Conservation (phyloP, 2,113 vertebrate genomes). For the Platichthys stellatus region DNA sequence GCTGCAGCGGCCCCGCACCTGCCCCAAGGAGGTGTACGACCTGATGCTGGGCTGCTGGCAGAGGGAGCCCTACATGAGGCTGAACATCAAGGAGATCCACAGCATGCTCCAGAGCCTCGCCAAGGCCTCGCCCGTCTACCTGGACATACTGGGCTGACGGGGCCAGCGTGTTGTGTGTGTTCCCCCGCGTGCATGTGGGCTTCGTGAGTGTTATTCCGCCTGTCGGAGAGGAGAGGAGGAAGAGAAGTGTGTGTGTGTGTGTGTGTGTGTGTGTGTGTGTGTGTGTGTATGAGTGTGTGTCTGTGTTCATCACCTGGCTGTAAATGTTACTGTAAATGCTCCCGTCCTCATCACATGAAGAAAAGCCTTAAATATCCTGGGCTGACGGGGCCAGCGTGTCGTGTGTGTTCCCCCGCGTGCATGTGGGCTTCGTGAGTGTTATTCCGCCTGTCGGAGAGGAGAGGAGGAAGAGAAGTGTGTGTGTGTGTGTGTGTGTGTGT, state of each 20-base stretch:
- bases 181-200: slow-evolving; percentile 82
- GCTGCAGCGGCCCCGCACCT: slow-evolving; percentile 94
- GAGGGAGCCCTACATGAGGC: slow-evolving; percentile 97
- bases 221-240: slow-evolving; percentile 19
- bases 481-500: slow-evolving; percentile 71
- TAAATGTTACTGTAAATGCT: slow-evolving; percentile 80
- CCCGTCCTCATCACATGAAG: slow-evolving; percentile 89
- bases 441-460: slow-evolving; percentile 7
- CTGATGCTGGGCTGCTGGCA: slow-evolving; percentile 99
- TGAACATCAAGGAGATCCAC: slow-evolving; percentile 98
- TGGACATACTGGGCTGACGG: slow-evolving; percentile 97
- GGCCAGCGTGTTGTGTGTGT: slow-evolving; percentile 65
- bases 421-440: slow-evolving; percentile 58
- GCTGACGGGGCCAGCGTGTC: slow-evolving; percentile 79
- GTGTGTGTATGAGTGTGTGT: slow-evolving; percentile 70
- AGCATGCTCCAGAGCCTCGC: slow-evolving; percentile 95
- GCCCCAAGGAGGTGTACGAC: slow-evolving; percentile 98
- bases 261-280: slow-evolving; percentile 60
- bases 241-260: slow-evolving; percentile 48
- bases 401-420: slow-evolving; percentile 83
- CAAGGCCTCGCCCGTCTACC: slow-evolving; percentile 98
- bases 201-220: slow-evolving; percentile 13
- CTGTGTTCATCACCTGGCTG: slow-evolving; percentile 75
- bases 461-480: slow-evolving; percentile 15
- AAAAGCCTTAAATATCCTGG: slow-evolving; percentile 94